A percentile compares a stretch with the other conserved stretches of the same genome.
phyloP scores from a whole-genome alignment of 1,140 invertebrate genomes.

The Lordiphosa mommai region DNA sequence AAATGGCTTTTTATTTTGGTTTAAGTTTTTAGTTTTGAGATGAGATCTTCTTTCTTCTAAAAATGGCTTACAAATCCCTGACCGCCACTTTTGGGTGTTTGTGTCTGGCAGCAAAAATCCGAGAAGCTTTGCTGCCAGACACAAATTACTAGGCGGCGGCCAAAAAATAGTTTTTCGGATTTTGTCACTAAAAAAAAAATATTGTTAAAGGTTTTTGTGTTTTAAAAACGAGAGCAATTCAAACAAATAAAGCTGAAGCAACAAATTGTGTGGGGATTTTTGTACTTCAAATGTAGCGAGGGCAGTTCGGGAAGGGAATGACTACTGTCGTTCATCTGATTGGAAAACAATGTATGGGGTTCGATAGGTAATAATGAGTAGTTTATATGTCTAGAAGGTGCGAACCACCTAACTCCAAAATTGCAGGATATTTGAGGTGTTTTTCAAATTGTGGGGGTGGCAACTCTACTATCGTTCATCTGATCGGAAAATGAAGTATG shows the following conservation, averaged over 20 bases:
- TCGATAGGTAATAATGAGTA: too few relatives aligned
- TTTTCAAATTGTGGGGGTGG: too few relatives aligned
- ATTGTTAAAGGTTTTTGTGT: slow-evolving; percentile 74
- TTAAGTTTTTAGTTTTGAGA: slow-evolving; percentile 40
- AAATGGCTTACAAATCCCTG: slow-evolving; percentile 25
- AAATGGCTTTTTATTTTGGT: slow-evolving; percentile 9
- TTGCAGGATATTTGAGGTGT: too few relatives aligned
- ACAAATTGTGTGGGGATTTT: neutral
- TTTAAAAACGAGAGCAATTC: slow-evolving; percentile 42
- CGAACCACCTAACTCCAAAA: too few relatives aligned
- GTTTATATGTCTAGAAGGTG: too few relatives aligned
- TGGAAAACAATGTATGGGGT: too few relatives aligned
- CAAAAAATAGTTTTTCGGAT: slow-evolving; percentile 35
- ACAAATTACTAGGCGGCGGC: slow-evolving; percentile 44
- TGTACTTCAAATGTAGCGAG: too few relatives aligned
- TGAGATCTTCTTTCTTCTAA: slow-evolving; percentile 10
- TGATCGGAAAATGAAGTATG: too few relatives aligned
- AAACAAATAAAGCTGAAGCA: neutral
- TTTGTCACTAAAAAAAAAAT: slow-evolving; percentile 25
- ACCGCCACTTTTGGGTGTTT: slow-evolving; percentile 44
- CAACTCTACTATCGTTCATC: too few relatives aligned
- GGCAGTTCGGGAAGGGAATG: too few relatives aligned
- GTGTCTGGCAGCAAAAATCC: slow-evolving; percentile 17
- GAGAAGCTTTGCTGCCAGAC: slow-evolving; percentile 39
- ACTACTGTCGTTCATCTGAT: too few relatives aligned